Evolutionary conservation across 2,888 invertebrate species (phyloP).

Genomic region (Pachycephus smyrnensis): DNA sequence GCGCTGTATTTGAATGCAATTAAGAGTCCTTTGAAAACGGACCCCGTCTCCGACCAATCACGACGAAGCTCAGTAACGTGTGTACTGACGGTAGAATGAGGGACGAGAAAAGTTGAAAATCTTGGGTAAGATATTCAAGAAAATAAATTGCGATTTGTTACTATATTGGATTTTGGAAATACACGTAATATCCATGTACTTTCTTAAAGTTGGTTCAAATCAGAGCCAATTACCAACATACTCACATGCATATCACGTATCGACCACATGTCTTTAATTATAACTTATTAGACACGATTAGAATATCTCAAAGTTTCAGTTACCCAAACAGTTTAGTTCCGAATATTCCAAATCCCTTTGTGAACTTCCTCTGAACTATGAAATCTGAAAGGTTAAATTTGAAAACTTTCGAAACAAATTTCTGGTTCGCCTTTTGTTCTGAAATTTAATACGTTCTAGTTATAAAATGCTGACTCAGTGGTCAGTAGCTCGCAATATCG

Average conservation of each 20-base stretch:
- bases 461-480: not conserved
- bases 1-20: conserved; percentile 53
- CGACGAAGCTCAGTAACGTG: not conserved
- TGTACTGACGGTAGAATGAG: not conserved
- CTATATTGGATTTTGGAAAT: not conserved
- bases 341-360: not conserved
- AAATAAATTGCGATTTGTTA: not conserved
- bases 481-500: not conserved
- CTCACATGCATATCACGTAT: too few relatives aligned
- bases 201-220: too few relatives aligned
- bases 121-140: not conserved
- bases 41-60: conserved; percentile 1
- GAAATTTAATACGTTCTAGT: not conserved
- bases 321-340: not conserved
- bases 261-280: too few relatives aligned
- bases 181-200: not conserved
- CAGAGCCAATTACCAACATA: too few relatives aligned
- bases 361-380: not conserved
- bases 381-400: not conserved
- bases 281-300: not conserved
- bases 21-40: conserved; percentile 48
- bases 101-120: not conserved
- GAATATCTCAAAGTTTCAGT: not conserved
- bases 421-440: not conserved
- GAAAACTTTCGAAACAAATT: not conserved